These are phyloP conservation scores for Drosophila lacertosa DNA, from an alignment of 1,140 invertebrate genomes.

Conservation along the genomic window DNA sequence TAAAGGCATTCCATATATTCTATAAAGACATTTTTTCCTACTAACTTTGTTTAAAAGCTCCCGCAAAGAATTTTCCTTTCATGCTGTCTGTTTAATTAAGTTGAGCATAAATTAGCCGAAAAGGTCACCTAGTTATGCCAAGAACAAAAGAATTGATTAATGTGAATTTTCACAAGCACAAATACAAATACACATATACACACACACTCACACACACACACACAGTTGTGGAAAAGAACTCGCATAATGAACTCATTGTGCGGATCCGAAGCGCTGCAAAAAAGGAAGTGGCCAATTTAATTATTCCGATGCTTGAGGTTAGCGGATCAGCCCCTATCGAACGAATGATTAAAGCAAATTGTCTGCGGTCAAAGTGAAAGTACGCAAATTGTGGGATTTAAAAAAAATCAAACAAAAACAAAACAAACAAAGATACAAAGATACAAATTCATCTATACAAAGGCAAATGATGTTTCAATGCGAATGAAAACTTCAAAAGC, in stretches of 20 bases:
- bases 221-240: slow-evolving; percentile 44
- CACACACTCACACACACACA: neutral
- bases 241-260: slow-evolving; percentile 72
- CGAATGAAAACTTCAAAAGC: slow-evolving; percentile 40
- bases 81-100: slow-evolving; percentile 52
- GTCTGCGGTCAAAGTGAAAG: slow-evolving; percentile 64
- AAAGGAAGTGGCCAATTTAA: slow-evolving; percentile 77
- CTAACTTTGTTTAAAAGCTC: too few species aligned
- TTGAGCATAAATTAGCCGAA: slow-evolving; percentile 54
- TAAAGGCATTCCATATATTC: neutral
- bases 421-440: too few species aligned
- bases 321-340: slow-evolving; percentile 49
- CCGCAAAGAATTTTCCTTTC: slow-evolving; percentile 14
- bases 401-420: slow-evolving; percentile 13
- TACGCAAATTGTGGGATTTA: slow-evolving; percentile 40
- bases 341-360: slow-evolving; percentile 58
- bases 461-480: slow-evolving; percentile 22
- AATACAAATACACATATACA: slow-evolving; percentile 6
- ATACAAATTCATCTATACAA: slow-evolving; percentile 31
- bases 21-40: too few species aligned
- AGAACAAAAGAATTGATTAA: slow-evolving; percentile 81
- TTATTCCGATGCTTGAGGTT: slow-evolving; percentile 63
- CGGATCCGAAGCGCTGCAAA: slow-evolving; percentile 26
- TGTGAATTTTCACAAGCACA: slow-evolving; percentile 66
- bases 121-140: slow-evolving; percentile 66